Percentiles rank a stretch among this genome's conserved stretches.
Evolutionary conservation across 2,797 vertebrate species (phyloP).

Genomic region (Melopsittacus undulatus): DNA sequence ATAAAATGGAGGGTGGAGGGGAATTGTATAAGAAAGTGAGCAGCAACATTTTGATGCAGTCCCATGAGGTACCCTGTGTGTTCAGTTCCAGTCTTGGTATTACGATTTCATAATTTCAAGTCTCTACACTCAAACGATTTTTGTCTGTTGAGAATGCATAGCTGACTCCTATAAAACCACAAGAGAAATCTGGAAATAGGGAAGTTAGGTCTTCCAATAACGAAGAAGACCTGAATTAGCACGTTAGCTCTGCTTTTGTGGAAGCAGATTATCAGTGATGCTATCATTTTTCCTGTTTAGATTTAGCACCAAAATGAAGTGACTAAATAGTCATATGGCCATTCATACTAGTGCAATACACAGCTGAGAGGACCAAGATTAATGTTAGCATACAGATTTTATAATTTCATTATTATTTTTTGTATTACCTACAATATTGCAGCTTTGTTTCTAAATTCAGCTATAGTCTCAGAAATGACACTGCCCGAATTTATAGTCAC

Average conservation of each 20-base stretch:
- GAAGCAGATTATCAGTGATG: not conserved
- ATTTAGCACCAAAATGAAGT: not conserved
- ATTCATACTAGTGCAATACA: not conserved
- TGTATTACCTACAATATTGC: not conserved
- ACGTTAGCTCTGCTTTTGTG: not conserved
- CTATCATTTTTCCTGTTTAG: not conserved
- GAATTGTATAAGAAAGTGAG: not conserved
- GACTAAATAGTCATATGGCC: not conserved
- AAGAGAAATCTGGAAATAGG: not conserved
- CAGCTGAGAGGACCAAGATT: not conserved
- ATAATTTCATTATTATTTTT: not conserved
- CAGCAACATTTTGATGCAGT: not conserved
- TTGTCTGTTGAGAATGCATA: not conserved
- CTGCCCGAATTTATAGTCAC: not conserved
- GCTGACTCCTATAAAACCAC: not conserved
- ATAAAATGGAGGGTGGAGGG: not conserved
- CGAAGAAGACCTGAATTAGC: not conserved
- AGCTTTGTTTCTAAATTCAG: not conserved
- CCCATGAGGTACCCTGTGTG: not conserved
- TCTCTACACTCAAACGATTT: not conserved
- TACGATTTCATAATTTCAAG: not conserved
- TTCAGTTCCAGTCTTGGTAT: not conserved
- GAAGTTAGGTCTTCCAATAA: not conserved
- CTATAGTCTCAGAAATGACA: not conserved
- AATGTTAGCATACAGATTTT: not conserved